phyloP scores from a whole-genome alignment of 2,113 vertebrate species.

The Pseudorasbora parva region DNA sequence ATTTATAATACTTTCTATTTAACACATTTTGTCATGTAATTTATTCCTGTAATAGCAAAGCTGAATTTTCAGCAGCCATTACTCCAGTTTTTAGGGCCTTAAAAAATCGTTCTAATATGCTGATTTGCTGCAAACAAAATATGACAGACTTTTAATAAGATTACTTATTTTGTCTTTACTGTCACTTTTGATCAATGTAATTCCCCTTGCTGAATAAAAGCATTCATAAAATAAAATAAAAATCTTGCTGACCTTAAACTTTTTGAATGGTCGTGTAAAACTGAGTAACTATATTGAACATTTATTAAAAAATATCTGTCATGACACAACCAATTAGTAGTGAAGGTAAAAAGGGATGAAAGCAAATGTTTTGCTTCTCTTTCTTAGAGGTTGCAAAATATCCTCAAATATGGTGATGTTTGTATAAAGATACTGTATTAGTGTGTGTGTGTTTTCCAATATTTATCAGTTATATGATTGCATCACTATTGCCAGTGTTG shows the following conservation, averaged over 20 bases:
- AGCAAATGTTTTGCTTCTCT: not conserved
- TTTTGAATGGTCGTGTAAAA: not conserved
- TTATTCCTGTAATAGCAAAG: not conserved
- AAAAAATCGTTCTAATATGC: not conserved
- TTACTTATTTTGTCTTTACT: too few species aligned
- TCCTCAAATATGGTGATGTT: not conserved
- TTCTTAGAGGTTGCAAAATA: not conserved
- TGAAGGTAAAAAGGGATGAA: not conserved
- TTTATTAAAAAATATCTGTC: not conserved
- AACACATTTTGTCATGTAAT: not conserved
- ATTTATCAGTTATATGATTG: not conserved
- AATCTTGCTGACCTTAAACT: not conserved
- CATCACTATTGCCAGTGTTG: slow-evolving; percentile 3
- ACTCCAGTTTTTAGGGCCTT: not conserved
- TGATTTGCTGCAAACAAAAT: not conserved
- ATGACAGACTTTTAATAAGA: not conserved
- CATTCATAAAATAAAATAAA: not conserved
- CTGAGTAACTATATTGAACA: not conserved
- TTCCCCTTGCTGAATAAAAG: too few species aligned
- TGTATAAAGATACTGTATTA: not conserved
- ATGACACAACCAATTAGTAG: not conserved
- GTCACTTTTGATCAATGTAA: too few species aligned
- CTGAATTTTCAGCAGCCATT: not conserved
- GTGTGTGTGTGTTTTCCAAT: not conserved
- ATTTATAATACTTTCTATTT: not conserved